A percentile compares a stretch with the other conserved stretches of the same genome.
Conservation (phyloP, 2,888 invertebrate species). For the Rotaria macrura region DNA sequence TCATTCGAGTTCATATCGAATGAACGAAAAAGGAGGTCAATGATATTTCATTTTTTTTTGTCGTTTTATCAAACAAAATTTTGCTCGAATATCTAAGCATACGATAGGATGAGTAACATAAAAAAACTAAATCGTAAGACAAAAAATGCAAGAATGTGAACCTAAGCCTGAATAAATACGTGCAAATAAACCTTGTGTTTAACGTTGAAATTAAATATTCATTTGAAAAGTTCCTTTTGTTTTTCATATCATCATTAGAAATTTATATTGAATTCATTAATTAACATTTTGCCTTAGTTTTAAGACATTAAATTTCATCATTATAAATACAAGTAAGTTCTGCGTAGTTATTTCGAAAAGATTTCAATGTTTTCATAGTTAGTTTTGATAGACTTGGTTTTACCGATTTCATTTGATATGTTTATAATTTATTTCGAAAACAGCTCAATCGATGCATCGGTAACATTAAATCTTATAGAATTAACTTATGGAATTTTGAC, state of each 20-base stretch:
- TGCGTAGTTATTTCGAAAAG: too few relatives aligned
- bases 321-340: too few relatives aligned
- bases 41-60: neutral
- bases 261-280: neutral
- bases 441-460: too few relatives aligned
- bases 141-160: neutral
- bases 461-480: too few relatives aligned
- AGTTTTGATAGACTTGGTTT: too few relatives aligned
- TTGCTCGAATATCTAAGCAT: neutral
- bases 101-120: neutral
- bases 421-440: too few relatives aligned
- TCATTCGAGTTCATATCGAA: neutral
- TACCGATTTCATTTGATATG: too few relatives aligned
- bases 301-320: neutral
- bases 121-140: neutral
- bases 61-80: neutral
- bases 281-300: neutral
- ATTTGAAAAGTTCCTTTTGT: neutral
- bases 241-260: neutral
- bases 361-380: too few relatives aligned
- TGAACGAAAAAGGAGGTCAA: neutral
- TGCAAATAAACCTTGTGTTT: neutral
- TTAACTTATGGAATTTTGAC: neutral
- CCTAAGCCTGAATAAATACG: neutral
- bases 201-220: neutral